Evolutionary conservation across 2,113 vertebrate genomes (phyloP).

Genomic region (Plecturocebus donacophilus): DNA sequence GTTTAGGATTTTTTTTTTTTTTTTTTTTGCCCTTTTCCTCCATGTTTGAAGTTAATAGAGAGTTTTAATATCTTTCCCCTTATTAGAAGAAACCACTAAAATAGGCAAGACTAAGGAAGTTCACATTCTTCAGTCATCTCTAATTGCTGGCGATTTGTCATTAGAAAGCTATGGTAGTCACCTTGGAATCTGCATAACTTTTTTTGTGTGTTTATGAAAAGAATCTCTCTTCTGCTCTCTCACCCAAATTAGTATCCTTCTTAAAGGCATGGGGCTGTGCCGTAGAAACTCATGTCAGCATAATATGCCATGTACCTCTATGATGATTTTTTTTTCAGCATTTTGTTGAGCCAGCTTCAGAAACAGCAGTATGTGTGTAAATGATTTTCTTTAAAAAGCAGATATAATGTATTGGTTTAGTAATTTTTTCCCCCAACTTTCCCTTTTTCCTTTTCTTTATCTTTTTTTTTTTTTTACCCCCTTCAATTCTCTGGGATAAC

Average conservation of each 20-base stretch:
- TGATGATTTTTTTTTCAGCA: background rate
- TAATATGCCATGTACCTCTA: background rate
- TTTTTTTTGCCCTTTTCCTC: background rate
- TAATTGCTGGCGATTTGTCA: background rate
- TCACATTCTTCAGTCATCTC: background rate
- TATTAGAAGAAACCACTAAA: background rate
- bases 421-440: background rate
- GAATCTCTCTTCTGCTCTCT: background rate
- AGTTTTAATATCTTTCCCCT: background rate
- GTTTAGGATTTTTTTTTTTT: background rate
- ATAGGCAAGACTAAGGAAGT: background rate
- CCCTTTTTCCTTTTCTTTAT: background rate
- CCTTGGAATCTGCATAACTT: conserved; percentile 24
- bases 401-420: background rate
- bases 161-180: background rate
- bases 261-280: background rate
- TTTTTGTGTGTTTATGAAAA: conserved; percentile 21
- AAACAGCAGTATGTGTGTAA: background rate
- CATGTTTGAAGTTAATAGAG: background rate
- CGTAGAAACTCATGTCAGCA: background rate
- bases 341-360: conserved; percentile 34
- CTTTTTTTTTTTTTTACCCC: background rate
- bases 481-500: background rate
- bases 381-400: conserved; percentile 8
- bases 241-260: conserved; percentile 15